Conservation (phyloP, 2,888 invertebrate species). For the Ennomos fuscantarius region DNA sequence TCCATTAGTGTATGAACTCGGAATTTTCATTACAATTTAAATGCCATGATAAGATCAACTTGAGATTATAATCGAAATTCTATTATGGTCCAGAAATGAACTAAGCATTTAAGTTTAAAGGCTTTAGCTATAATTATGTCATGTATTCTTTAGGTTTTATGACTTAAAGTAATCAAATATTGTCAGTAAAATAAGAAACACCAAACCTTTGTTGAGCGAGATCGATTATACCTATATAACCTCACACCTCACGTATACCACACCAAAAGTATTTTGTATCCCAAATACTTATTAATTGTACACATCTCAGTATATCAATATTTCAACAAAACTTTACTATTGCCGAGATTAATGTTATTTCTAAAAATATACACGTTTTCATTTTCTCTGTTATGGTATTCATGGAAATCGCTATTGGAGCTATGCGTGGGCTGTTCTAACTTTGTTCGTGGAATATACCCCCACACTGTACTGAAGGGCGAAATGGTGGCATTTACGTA, state of each 20-base stretch:
- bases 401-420: slow-evolving; percentile 44
- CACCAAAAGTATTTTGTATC: neutral
- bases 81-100: slow-evolving; percentile 6
- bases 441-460: slow-evolving; percentile 50
- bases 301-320: slow-evolving; percentile 3
- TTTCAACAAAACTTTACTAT: neutral
- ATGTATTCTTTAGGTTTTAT: neutral
- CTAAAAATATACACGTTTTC: slow-evolving; percentile 30
- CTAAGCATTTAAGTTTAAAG: slow-evolving; percentile 2
- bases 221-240: neutral
- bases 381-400: slow-evolving; percentile 33
- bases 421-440: slow-evolving; percentile 49
- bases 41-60: slow-evolving; percentile 19
- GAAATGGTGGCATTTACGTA: slow-evolving; percentile 63
- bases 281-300: neutral
- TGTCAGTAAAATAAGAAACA: too few species aligned
- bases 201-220: too few species aligned
- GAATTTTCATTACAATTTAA: slow-evolving; percentile 25
- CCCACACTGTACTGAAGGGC: slow-evolving; percentile 63
- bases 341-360: slow-evolving; percentile 6
- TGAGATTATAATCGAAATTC: slow-evolving; percentile 9
- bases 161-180: too few species aligned
- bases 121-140: neutral
- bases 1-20: slow-evolving; percentile 15
- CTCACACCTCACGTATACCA: too few species aligned